Evolutionary conservation across 2,113 vertebrate species (phyloP).

Genomic region (Microcebus ravelobensis): DNA sequence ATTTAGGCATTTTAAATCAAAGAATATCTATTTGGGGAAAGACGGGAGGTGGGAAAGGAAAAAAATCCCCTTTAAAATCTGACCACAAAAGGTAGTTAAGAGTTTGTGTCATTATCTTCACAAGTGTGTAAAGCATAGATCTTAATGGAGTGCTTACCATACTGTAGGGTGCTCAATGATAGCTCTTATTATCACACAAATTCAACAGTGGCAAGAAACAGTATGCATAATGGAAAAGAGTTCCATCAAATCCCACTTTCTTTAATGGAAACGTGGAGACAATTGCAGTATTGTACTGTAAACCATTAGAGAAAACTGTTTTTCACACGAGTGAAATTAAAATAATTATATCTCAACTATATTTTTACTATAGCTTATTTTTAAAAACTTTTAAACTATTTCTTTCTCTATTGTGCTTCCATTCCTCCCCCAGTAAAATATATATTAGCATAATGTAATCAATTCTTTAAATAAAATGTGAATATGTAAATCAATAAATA

Average conservation of each 20-base stretch:
- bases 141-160: background rate
- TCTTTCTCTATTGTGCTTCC: background rate
- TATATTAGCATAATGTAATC: background rate
- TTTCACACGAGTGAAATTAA: slow-evolving; percentile 42
- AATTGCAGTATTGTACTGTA: background rate
- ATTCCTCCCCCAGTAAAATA: slow-evolving; percentile 2
- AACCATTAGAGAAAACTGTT: background rate
- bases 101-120: background rate
- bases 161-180: background rate
- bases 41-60: background rate
- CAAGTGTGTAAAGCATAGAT: background rate
- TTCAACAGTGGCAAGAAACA: background rate
- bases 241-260: background rate
- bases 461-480: slow-evolving; percentile 23
- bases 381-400: background rate
- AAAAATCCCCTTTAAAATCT: slow-evolving; percentile 12
- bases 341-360: background rate
- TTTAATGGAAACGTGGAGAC: slow-evolving; percentile 25
- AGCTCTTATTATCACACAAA: background rate
- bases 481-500: background rate
- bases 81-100: background rate
- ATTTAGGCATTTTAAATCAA: slow-evolving; percentile 31
- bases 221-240: background rate
- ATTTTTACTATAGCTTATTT: slow-evolving; percentile 7
- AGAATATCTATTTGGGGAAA: background rate